Base-by-base conservation (phyloP, 30 jellyfish, hydroid and myxozoan species). In the Cassiopea andromeda region DNA sequence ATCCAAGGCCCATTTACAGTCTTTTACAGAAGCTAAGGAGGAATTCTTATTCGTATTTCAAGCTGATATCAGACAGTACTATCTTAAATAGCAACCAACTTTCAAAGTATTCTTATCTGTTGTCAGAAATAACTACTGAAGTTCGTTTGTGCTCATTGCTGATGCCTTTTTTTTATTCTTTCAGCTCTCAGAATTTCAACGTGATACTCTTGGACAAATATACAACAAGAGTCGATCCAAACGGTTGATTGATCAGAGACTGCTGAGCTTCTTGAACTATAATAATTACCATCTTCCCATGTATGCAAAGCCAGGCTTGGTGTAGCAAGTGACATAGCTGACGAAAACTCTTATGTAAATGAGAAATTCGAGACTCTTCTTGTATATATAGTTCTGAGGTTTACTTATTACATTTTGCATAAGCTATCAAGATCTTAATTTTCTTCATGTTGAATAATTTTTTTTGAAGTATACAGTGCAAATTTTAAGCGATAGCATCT, bases 281-380 rank as follows among this genome's bases (percentile, higher is more conserved):
- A 95, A 95, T 75, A 68, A 91, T 48, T 95, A 95, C 60, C 99
- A 95, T 83, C 85, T 95, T 82, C 98, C 99, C 38, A 95, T 95
- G 99, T 95, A 69, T 81, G 98, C 99, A 44, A 84, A 75, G 70
- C 99, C 99, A 5, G 97, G 93, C 69, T 80, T 91, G 91, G 77
- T 95, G 2, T 94, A 64, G 64, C 12, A 54, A 10, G 64, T 3
- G 38, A 27, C 38, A 27, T 27, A 27, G 38, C 38, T 27, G 38
- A 27, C 38, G 38, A 27, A 27, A 27, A 27, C 38, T 27, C 38
- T 27, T 27, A 27, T 27, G 38, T 27, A 27, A 27, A 54, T 6
- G 7, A 54, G 7, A 54, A 10, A 54, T 0, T 10, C 64, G 7
- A 3, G 64, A 6, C 7, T 54, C 64, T 6, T 10, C 64, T 54